These are phyloP conservation scores for Latheticus oryzae DNA, from an alignment of 2,888 invertebrate species.

Conservation along the genomic window DNA sequence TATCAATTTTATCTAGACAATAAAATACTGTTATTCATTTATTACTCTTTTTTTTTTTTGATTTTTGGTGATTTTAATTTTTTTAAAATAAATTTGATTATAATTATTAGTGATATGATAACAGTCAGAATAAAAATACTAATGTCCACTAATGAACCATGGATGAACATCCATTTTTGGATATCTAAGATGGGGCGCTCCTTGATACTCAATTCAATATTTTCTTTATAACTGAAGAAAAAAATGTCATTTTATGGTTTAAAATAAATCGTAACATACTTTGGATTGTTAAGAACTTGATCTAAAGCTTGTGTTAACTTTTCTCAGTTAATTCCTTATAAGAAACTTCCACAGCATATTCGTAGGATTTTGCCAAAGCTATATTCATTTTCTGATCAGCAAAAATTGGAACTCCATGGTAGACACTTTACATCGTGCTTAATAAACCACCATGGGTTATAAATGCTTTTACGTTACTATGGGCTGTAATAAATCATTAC, in stretches of 20 bases:
- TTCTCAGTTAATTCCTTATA: constrained; percentile 59
- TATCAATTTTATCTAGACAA: no score
- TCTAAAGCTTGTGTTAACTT: constrained; percentile 53
- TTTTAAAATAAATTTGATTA: no score
- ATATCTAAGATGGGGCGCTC: constrained; percentile 53
- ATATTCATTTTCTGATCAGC: constrained; percentile 56
- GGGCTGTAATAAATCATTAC: constrained; percentile 41
- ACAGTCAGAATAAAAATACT: no score
- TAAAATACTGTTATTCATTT: no score
- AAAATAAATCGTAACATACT: constrained; percentile 54
- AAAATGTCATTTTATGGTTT: no score
- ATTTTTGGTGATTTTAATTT: no score
- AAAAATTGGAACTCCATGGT: constrained; percentile 49
- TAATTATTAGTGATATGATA: no score
- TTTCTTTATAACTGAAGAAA: constrained; percentile 48
- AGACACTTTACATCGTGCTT: constrained; percentile 48
- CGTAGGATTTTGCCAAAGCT: constrained; percentile 62
- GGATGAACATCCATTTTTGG: constrained; percentile 49
- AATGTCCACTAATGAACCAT: no score
- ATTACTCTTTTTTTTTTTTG: no score
- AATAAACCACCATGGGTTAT: constrained; percentile 51
- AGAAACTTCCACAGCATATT: constrained; percentile 62
- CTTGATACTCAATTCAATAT: constrained; percentile 54
- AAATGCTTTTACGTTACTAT: constrained; percentile 48
- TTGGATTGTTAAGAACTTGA: constrained; percentile 54